phyloP scores from a whole-genome alignment of 1,140 invertebrate genomes.

The Chelonus insularis region DNA sequence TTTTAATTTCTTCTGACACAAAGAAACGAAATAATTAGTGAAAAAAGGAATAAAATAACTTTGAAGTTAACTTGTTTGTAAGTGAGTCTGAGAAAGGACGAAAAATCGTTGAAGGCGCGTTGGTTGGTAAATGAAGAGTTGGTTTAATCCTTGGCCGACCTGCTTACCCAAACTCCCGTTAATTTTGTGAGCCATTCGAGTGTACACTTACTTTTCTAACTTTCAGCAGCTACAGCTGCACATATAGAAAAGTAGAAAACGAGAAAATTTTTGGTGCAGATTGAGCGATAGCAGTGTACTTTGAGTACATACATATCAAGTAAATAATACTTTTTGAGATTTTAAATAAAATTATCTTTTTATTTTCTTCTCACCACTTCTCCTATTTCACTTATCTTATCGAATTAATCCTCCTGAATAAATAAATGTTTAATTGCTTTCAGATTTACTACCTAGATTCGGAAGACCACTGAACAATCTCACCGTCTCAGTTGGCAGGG shows the following conservation, averaged over 20 bases:
- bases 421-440: constrained; percentile 39
- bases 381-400: constrained; percentile 8
- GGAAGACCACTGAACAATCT: constrained; percentile 78
- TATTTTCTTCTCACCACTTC: not conserved
- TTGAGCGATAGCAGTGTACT: constrained; percentile 26
- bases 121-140: constrained; percentile 38
- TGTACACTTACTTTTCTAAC: constrained; percentile 20
- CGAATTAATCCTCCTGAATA: not conserved
- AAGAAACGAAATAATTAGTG: not conserved
- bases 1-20: not conserved
- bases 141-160: constrained; percentile 44
- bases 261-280: too few species aligned
- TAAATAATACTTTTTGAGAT: too few species aligned
- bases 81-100: not conserved
- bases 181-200: constrained; percentile 35
- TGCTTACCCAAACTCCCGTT: constrained; percentile 40
- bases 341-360: not conserved
- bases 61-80: not conserved
- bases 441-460: constrained; percentile 74
- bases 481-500: constrained; percentile 76
- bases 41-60: constrained; percentile 3
- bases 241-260: too few species aligned
- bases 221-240: too few species aligned
- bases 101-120: constrained; percentile 19
- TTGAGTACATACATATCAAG: too few species aligned